Conservation (phyloP, 2,888 invertebrate genomes). For the Mantis religiosa region DNA sequence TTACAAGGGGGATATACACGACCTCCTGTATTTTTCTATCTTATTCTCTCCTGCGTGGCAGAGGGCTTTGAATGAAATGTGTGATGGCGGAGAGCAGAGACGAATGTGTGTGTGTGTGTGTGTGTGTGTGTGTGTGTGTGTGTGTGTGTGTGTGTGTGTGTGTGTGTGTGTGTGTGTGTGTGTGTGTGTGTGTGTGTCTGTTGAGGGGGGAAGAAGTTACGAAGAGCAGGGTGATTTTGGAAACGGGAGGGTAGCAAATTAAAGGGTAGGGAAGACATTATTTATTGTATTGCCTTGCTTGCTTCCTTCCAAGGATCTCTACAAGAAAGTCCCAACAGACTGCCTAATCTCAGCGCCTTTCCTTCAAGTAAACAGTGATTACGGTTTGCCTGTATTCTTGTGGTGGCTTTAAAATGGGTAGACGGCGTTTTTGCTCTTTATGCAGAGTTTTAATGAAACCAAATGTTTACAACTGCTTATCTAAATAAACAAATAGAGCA, state of each 20-base stretch:
- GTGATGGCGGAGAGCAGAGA: neutral
- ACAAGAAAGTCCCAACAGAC: neutral
- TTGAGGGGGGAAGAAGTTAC: neutral
- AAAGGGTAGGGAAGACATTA: constrained; percentile 3
- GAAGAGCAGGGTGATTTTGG: constrained; percentile 1
- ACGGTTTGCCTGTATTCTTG: too few relatives aligned
- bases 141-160: neutral
- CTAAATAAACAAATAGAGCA: too few relatives aligned
- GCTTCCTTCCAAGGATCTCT: neutral
- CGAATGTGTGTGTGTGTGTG: neutral
- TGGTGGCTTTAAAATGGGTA: too few relatives aligned
- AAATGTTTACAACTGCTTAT: too few relatives aligned
- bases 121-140: neutral
- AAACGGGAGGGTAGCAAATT: constrained; percentile 10
- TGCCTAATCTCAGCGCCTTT: neutral
- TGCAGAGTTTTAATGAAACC: too few relatives aligned
- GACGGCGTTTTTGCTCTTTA: too few relatives aligned
- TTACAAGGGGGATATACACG: neutral
- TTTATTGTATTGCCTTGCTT: constrained; percentile 11
- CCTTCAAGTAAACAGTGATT: too few relatives aligned
- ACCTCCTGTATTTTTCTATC: neutral
- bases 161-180: neutral
- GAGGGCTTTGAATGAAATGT: neutral
- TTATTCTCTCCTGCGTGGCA: neutral
- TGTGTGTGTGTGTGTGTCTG: neutral